Evolutionary conservation across 35 echinoderm and acorn worm species (phyloP).

Genomic region (Diadema setosum): DNA sequence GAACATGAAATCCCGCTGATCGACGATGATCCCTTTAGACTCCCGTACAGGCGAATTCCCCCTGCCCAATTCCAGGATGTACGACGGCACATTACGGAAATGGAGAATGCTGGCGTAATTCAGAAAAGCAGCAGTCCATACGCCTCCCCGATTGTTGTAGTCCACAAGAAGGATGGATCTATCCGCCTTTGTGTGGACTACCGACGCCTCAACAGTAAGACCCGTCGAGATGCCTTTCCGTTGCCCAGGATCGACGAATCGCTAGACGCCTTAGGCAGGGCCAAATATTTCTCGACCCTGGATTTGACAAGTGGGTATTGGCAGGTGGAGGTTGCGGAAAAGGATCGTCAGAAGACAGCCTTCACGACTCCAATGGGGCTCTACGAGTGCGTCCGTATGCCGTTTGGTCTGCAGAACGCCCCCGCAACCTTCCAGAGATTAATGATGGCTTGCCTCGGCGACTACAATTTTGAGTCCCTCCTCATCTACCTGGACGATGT

Average conservation of each 20-base stretch:
- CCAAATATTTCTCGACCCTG: slow-evolving; percentile 1
- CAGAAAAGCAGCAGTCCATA: neutral
- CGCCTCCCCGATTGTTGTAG: neutral
- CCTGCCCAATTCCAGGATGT: neutral
- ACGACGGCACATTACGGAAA: neutral
- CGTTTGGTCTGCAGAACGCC: slow-evolving; percentile 15
- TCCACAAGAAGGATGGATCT: slow-evolving; percentile 23
- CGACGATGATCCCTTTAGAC: neutral
- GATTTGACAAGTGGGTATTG: neutral
- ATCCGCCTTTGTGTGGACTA: slow-evolving; percentile 29
- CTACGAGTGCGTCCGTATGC: slow-evolving; percentile 30
- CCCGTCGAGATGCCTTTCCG: slow-evolving; percentile 19
- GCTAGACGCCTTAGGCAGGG: neutral
- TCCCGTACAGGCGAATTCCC: neutral
- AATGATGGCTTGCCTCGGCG: slow-evolving; percentile 56
- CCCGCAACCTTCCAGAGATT: slow-evolving; percentile 51
- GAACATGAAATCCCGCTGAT: no score
- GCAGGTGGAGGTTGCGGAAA: slow-evolving; percentile 23
- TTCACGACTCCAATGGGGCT: slow-evolving; percentile 29
- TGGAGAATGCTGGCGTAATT: neutral
- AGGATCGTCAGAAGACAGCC: slow-evolving; percentile 37
- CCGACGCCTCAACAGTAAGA: neutral
- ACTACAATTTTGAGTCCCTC: neutral
- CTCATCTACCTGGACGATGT: slow-evolving; percentile 58
- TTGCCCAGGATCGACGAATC: slow-evolving; percentile 38